phyloP scores from a whole-genome alignment of 2,888 invertebrate species.

The Exocentrus adspersus region DNA sequence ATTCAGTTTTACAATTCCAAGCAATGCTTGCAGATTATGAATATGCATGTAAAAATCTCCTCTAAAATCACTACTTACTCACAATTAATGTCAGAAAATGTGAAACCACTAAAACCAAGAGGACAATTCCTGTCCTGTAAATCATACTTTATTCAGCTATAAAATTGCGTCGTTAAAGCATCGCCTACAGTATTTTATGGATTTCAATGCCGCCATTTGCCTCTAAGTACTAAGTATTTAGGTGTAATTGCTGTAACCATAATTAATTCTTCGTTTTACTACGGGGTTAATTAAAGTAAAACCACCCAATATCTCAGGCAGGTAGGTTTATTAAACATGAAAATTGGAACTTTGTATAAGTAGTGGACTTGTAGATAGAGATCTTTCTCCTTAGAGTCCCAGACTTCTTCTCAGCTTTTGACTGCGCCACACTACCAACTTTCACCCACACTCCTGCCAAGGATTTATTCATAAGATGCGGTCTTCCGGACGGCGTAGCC shows the following conservation, averaged over 20 bases:
- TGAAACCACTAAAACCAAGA: not conserved
- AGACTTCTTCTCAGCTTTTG: too few species aligned
- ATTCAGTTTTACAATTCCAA: too few species aligned
- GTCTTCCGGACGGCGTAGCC: not conserved
- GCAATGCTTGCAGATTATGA: too few species aligned
- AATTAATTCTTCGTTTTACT: too few species aligned
- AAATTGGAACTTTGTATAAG: too few species aligned
- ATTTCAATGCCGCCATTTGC: not conserved
- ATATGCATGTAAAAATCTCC: not conserved
- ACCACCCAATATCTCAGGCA: too few species aligned
- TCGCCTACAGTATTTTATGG: not conserved
- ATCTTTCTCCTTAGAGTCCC: too few species aligned
- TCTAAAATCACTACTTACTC: not conserved
- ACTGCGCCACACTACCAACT: not conserved
- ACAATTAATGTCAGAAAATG: not conserved
- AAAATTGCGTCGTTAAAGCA: slow-evolving; percentile 15
- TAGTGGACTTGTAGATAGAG: too few species aligned
- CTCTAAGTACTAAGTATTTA: not conserved
- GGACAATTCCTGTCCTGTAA: not conserved
- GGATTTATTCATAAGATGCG: not conserved
- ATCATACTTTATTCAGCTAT: slow-evolving; percentile 7
- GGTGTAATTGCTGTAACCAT: not conserved
- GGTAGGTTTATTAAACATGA: too few species aligned
- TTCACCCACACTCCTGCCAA: not conserved
- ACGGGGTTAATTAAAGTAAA: too few species aligned